Percentiles rank a stretch among this genome's conserved stretches.
Evolutionary conservation across 2,113 vertebrate genomes (phyloP).

Genomic region (Eonycteris spelaea): DNA sequence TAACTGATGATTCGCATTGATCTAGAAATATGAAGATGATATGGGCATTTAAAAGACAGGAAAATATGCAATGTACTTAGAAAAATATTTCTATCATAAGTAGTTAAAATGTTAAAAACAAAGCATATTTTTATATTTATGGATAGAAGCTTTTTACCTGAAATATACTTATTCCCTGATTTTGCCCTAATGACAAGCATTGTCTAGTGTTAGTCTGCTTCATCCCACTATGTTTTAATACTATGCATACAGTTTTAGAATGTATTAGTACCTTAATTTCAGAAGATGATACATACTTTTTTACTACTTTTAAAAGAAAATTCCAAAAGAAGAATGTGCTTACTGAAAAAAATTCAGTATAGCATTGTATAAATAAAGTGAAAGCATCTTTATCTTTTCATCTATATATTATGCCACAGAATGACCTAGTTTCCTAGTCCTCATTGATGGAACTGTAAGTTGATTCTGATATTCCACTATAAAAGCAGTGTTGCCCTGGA

Average conservation of each 20-base stretch:
- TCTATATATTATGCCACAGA: too few relatives aligned
- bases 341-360: not conserved
- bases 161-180: not conserved
- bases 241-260: not conserved
- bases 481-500: not conserved
- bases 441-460: accelerated
- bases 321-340: not conserved
- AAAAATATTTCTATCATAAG: not conserved
- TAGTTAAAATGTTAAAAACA: not conserved
- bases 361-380: not conserved
- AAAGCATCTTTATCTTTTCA: not conserved
- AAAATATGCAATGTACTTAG: not conserved
- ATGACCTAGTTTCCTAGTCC: not conserved
- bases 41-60: not conserved
- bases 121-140: not conserved
- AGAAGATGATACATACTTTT: not conserved
- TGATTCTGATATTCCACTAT: not conserved
- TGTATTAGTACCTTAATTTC: not conserved
- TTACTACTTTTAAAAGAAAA: not conserved
- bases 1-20: not conserved
- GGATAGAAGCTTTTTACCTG: not conserved
- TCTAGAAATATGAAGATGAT: not conserved
- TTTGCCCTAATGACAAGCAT: not conserved
- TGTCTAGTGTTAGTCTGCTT: not conserved
- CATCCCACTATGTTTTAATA: not conserved